A percentile compares a stretch with the other conserved stretches of the same genome.
phyloP scores from a whole-genome alignment of 2,113 vertebrate genomes.

The Cottus gobio region DNA sequence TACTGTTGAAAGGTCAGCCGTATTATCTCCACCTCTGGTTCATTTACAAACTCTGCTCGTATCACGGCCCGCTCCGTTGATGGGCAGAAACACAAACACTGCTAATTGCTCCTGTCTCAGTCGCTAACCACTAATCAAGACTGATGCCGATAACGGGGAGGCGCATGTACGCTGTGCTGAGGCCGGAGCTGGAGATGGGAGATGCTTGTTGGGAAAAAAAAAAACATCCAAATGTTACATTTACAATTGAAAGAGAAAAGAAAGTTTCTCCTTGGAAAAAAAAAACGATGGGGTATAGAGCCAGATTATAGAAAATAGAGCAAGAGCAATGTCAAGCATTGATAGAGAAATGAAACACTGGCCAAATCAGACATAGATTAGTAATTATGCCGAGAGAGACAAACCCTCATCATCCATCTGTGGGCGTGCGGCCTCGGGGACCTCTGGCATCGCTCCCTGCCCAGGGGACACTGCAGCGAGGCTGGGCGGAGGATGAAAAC shows the following conservation, averaged over 20 bases:
- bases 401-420: conserved; percentile 17
- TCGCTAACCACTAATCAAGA: conserved; percentile 40
- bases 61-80: not conserved
- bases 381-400: conserved; percentile 3
- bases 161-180: conserved; percentile 1
- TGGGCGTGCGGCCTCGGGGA: conserved; percentile 33
- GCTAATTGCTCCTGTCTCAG: conserved; percentile 53
- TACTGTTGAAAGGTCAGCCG: conserved; percentile 41
- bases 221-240: conserved; percentile 8
- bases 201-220: not conserved
- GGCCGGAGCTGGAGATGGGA: conserved; percentile 10
- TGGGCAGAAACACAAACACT: conserved; percentile 39
- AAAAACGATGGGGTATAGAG: not conserved
- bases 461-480: conserved; percentile 10
- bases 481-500: conserved; percentile 43
- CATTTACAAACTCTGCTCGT: conserved; percentile 37
- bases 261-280: not conserved
- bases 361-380: not conserved
- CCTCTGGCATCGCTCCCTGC: conserved; percentile 34
- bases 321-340: not conserved
- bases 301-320: not conserved
- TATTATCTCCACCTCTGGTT: conserved; percentile 31
- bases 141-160: conserved; percentile 38
- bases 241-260: conserved; percentile 1
- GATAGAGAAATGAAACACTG: conserved; percentile 2